These are phyloP conservation scores for Tenualosa ilisha DNA, from an alignment of 2,797 vertebrate species.

Conservation along the genomic window DNA sequence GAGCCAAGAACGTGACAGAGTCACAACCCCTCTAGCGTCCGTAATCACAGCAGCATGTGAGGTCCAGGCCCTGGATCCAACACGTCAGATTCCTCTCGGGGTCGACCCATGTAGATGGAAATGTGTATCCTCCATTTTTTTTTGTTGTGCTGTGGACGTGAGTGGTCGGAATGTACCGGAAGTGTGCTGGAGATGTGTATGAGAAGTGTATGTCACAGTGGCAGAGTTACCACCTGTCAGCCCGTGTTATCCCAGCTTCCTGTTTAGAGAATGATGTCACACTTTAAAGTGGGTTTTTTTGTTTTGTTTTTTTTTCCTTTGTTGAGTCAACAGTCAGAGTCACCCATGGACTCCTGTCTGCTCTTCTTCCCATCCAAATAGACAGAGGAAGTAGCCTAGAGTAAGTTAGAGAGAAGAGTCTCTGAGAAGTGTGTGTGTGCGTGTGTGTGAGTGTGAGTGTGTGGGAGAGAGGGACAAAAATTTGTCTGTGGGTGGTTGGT, in stretches of 20 bases:
- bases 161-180: neutral
- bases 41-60: neutral
- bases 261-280: slow-evolving; percentile 45
- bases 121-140: neutral
- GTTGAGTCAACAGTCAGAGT: slow-evolving; percentile 42
- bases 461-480: neutral
- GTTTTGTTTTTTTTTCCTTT: slow-evolving; percentile 34
- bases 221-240: neutral
- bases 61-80: neutral
- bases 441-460: neutral
- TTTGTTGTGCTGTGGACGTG: neutral
- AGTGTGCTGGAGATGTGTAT: neutral
- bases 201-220: neutral
- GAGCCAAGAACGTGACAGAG: neutral
- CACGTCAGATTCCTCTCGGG: neutral
- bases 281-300: neutral
- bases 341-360: slow-evolving; percentile 32
- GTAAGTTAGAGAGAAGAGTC: neutral
- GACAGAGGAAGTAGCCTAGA: neutral
- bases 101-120: neutral
- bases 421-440: neutral
- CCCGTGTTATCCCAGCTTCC: slow-evolving; percentile 38
- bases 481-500: slow-evolving; percentile 12
- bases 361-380: slow-evolving; percentile 39
- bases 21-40: neutral